These are phyloP conservation scores for Colletes collaris DNA, from an alignment of 2,888 invertebrate species.

Conservation along the genomic window DNA sequence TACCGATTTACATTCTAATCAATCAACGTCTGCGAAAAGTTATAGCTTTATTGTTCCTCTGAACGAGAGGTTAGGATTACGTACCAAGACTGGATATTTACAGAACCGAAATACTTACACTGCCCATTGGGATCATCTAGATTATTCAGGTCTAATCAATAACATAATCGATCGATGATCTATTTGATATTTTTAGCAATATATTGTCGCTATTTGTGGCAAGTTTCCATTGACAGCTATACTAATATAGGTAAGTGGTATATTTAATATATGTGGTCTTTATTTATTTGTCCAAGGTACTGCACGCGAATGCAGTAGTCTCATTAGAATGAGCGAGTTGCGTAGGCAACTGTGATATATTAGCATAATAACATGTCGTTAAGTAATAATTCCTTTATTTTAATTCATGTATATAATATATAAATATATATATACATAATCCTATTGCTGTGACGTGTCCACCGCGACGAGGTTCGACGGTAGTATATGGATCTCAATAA, in stretches of 20 bases:
- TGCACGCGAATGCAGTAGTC: conserved; percentile 52
- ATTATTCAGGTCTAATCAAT: conserved; percentile 25
- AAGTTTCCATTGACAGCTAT: conserved; percentile 46
- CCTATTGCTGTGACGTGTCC: conserved; percentile 26
- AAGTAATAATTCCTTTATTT: conserved; percentile 58
- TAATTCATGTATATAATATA: conserved; percentile 59
- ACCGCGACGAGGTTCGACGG: conserved; percentile 17
- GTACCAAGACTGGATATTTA: conserved; percentile 55
- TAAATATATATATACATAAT: conserved; percentile 6
- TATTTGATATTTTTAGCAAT: conserved; percentile 27
- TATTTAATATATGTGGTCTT: conserved; percentile 67
- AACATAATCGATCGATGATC: conserved; percentile 16
- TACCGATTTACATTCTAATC: conserved; percentile 15
- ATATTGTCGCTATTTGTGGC: conserved; percentile 4
- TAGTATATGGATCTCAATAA: conserved; percentile 22
- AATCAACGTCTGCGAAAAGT: conserved; percentile 19
- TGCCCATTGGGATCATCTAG: conserved; percentile 57
- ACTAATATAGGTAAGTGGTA: conserved; percentile 58
- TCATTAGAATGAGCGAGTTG: conserved; percentile 68
- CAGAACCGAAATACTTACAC: conserved; percentile 51
- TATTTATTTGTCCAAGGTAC: conserved; percentile 64
- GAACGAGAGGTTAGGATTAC: conserved; percentile 19
- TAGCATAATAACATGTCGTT: conserved; percentile 74
- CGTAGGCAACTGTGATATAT: conserved; percentile 79
- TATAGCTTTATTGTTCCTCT: conserved; percentile 47